Base-by-base conservation (phyloP, 92 coral and sea anemone species). In the Epizoanthus stellaris region DNA sequence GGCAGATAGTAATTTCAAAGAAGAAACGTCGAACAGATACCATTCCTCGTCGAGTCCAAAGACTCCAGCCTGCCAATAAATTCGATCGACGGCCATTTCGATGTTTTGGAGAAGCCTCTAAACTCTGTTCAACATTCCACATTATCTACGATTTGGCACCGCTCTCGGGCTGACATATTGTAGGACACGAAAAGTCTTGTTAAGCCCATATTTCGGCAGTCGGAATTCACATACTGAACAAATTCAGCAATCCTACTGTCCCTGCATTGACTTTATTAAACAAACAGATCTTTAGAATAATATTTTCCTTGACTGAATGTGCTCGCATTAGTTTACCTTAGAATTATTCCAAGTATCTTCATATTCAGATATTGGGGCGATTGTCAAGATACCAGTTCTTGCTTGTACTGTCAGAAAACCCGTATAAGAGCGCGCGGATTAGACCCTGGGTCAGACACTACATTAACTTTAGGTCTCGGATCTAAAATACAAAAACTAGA, bases 221-320 rank as follows among this genome's bases (percentile, higher is more conserved):
- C 49, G 83, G 72, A 63, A 79, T 63, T 79, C 72, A 64, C 83
- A 79, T 64, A 13, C 57, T 13, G 43, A 79, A 79, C 71, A n/a
- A 63, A 40, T 45, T 63, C 72, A 19, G 6, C 59, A 79, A 4
- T 45, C 40, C 58, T 71, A 64, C 47, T 62, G 20, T 58, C 83
- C 71, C 65, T 63, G 73, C 59, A 20, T 71, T 63, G 71, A 57
- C 61, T 63, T n/a, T n/a, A n/a, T n/a, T 62, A 63, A 40, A 70
- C 83, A 79, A 79, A 79, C 83, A 79, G 72, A 79, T 42, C 38
- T 63, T 62, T 43, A 79, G 65, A 79, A 79, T 79, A 42, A 79
- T 79, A 62, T 76, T 76, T 79, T 79, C 70, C 71, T 63, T 79
- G 43, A 64, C 42, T 20, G 83, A 30, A 16, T 70, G 23, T 19